These are phyloP conservation scores for Caenorhabditis tropicalis DNA, from an alignment of 1,140 invertebrate genomes.

Conservation along the genomic window DNA sequence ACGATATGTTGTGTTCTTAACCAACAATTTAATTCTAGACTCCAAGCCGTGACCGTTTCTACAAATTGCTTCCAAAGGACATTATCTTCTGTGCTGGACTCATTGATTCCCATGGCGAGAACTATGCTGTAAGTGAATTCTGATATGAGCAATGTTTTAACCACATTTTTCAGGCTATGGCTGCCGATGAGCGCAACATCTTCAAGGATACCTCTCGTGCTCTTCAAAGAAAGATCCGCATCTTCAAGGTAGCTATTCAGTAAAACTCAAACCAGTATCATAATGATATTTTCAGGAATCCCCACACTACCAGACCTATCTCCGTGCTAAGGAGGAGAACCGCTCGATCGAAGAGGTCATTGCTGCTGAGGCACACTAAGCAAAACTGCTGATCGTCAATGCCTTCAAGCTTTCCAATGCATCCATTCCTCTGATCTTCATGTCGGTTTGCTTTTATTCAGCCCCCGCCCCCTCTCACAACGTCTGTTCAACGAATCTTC, in stretches of 20 bases:
- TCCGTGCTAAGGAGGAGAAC: slow-evolving; percentile 48
- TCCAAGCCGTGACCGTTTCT: slow-evolving; percentile 54
- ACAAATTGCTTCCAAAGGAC: slow-evolving; percentile 58
- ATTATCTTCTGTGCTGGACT: slow-evolving; percentile 57
- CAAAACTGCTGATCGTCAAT: neutral
- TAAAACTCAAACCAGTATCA: neutral
- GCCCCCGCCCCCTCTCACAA: neutral
- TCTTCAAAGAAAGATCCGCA: slow-evolving; percentile 58
- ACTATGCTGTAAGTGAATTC: slow-evolving; percentile 48
- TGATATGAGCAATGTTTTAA: neutral
- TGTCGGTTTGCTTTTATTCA: neutral
- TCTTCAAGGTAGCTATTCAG: slow-evolving; percentile 53
- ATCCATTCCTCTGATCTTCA: slow-evolving; percentile 42
- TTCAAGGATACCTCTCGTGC: slow-evolving; percentile 55
- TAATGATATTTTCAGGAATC: slow-evolving; percentile 54
- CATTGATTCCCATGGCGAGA: slow-evolving; percentile 56
- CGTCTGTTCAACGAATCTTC: neutral
- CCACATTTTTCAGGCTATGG: slow-evolving; percentile 54
- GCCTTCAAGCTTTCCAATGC: slow-evolving; percentile 40
- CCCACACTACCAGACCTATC: slow-evolving; percentile 51
- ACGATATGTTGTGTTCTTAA: neutral
- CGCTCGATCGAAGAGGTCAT: slow-evolving; percentile 34
- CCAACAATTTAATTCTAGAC: slow-evolving; percentile 17
- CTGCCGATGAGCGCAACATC: slow-evolving; percentile 49
- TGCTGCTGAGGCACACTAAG: slow-evolving; percentile 8